Evolutionary conservation across 2,113 vertebrate genomes (phyloP), one percentile per base, ranked within the genome.

Genomic region (Eretmochelys imbricata): DNA sequence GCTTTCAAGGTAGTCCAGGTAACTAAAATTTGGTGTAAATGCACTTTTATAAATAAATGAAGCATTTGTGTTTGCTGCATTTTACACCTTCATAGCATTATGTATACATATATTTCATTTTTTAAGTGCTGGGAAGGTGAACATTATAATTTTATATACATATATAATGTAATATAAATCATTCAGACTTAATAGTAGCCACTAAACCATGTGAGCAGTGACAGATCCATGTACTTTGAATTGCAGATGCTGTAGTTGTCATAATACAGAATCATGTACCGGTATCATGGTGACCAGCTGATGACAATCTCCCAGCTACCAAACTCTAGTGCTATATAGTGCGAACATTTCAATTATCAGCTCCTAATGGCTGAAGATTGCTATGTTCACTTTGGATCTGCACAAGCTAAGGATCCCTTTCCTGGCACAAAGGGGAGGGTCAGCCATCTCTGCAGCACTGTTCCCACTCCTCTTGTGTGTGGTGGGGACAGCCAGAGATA

Each of bases 381-480:
- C 3, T 7, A 8, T 54, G 2, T 38, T 49, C 16, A 7, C 59
- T 82, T 78, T 6, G 2, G 53, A 48, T 75, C 27, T 31, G 3
- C 20, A 54, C 0, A 49, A 31, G 6, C 1, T 1, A 24, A 46
- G 8, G 0, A 0, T 76, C 84, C 80, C 0, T 27, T 3, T 57
- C 83, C 13, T 94, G 80, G 11, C 22, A n/a, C 1, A 25, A 17
- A 84, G 19, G 25, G 19, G 54, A 87, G 85, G 91, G 3, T 0
- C 1, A 48, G 25, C 35, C 65, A 57, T 85, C 83, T 72, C 49
- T 80, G 6, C 11, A 35, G 1, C 16, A 38, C 20, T 53, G 11
- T 27, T n/a, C 6, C 1, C 1, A 38, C 13, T 48, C 11, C 0
- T 0, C 0, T 25, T 94, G n/a, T 5, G 2, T 42, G 29, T 17